phyloP scores from a whole-genome alignment of 2,113 vertebrate genomes.

The Actinemys pallida region DNA sequence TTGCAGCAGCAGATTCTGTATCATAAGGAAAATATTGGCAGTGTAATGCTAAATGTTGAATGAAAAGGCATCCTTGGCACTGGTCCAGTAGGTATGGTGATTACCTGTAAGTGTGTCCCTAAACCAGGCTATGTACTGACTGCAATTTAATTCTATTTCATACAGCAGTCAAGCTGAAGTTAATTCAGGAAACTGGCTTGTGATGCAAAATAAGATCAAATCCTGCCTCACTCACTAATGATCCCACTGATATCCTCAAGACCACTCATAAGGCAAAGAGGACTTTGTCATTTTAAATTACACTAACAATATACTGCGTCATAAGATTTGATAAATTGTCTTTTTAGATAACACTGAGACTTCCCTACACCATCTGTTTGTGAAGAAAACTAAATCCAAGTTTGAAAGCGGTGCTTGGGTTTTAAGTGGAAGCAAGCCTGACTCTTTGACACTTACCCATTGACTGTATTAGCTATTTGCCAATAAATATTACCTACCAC shows the following conservation, averaged over 20 bases:
- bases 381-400: neutral
- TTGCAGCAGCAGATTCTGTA: neutral
- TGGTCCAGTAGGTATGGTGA: neutral
- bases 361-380: neutral
- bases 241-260: neutral
- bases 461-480: no score
- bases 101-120: no score
- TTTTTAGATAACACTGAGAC: neutral
- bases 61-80: neutral
- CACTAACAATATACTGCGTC: no score
- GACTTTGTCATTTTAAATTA: neutral
- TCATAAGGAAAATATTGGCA: neutral
- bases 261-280: neutral
- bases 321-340: fast-evolving
- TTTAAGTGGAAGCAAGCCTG: neutral
- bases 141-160: fast-evolving
- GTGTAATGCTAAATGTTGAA: neutral
- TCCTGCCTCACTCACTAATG: fast-evolving
- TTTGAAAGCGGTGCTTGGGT: neutral
- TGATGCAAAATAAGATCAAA: fast-evolving
- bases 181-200: neutral
- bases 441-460: fast-evolving
- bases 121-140: neutral
- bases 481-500: fast-evolving
- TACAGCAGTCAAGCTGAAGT: fast-evolving